A percentile compares a stretch with the other conserved stretches of the same genome.
Evolutionary conservation across 64 coral and sea anemone species (phyloP).

Genomic region (Actinia equina): DNA sequence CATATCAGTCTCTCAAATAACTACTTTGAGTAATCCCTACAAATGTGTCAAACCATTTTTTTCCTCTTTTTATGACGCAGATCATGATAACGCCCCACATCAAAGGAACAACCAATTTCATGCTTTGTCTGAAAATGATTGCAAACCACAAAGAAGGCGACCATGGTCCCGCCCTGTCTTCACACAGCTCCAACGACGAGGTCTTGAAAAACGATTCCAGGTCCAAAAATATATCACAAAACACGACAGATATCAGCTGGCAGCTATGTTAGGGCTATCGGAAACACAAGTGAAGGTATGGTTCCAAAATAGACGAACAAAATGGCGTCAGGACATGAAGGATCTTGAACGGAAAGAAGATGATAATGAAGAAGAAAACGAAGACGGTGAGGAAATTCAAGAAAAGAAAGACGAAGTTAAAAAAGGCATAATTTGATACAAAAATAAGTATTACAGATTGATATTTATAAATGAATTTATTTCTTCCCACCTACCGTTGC

Average conservation of each 20-base stretch:
- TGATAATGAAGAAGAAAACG: not conserved
- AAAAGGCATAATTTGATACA: not conserved
- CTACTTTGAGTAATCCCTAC: too few relatives aligned
- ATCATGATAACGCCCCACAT: not conserved
- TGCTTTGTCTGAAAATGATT: not conserved
- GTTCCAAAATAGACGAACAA: constrained; percentile 67
- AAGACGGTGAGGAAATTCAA: not conserved
- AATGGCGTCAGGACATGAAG: constrained; percentile 58
- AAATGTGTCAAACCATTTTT: not conserved
- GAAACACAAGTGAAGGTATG: constrained; percentile 70
- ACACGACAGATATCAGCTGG: constrained; percentile 51
- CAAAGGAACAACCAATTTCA: not conserved
- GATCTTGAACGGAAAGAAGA: constrained; percentile 40
- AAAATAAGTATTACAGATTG: too few relatives aligned
- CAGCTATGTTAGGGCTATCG: constrained; percentile 54
- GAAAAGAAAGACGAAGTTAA: not conserved
- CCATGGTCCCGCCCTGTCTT: constrained; percentile 70
- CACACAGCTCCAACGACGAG: constrained; percentile 55
- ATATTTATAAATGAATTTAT: too few relatives aligned
- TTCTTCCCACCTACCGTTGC: too few relatives aligned
- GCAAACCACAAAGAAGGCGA: constrained; percentile 31
- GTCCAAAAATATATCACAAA: constrained; percentile 59
- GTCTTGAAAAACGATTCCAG: constrained; percentile 61
- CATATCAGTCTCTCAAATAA: too few relatives aligned
- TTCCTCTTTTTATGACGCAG: not conserved